phyloP scores from a whole-genome alignment of 1,140 invertebrate species.

The Elysia chlorotica region DNA sequence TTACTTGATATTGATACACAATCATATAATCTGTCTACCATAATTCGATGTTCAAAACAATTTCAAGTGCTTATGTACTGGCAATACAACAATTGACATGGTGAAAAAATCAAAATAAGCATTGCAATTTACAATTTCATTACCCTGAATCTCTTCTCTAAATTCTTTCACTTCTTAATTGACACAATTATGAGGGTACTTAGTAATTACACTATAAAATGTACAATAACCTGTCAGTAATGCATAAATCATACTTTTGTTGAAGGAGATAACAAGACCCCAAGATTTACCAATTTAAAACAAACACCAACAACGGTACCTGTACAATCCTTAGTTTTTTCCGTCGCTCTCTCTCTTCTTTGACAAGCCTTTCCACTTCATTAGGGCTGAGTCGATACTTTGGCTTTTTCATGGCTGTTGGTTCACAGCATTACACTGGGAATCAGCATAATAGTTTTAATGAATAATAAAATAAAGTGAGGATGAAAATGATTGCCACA shows the following conservation, averaged over 20 bases:
- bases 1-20: no score
- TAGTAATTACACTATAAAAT: not conserved
- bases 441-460: no score
- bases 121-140: not conserved
- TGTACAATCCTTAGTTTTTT: constrained; percentile 54
- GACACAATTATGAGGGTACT: not conserved
- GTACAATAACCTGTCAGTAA: not conserved
- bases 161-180: not conserved
- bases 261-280: not conserved
- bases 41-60: not conserved
- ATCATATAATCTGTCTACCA: no score
- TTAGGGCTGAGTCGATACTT: constrained; percentile 53
- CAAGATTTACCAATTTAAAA: not conserved
- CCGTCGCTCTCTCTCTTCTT: constrained; percentile 52
- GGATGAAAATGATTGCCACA: no score
- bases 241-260: not conserved
- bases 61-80: not conserved
- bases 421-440: not conserved
- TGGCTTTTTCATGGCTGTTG: not conserved
- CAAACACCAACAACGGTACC: no score
- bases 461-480: no score
- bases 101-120: not conserved
- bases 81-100: not conserved
- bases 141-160: not conserved
- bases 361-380: constrained; percentile 52